Evolutionary conservation across 2,797 vertebrate genomes (phyloP).

Genomic region (Tiaroga cobitis): DNA sequence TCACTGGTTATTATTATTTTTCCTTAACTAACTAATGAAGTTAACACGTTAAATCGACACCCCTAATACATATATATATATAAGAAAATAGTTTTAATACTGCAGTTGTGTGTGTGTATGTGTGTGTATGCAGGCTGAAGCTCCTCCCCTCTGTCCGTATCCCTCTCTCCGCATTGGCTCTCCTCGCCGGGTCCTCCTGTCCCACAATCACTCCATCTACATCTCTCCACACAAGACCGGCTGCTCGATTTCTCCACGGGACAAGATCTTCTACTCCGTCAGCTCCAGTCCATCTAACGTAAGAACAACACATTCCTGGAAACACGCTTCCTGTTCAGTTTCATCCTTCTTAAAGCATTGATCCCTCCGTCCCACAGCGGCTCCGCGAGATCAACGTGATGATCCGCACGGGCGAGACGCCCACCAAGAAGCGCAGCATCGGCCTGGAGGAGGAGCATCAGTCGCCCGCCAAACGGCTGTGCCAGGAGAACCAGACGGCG

Average conservation of each 20-base stretch:
- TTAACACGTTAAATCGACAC: too few species aligned
- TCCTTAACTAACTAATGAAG: too few species aligned
- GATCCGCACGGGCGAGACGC: constrained; percentile 91
- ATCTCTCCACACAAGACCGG: constrained; percentile 89
- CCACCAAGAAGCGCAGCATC: constrained; percentile 89
- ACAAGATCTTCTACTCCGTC: constrained; percentile 92
- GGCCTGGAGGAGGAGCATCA: constrained; percentile 84
- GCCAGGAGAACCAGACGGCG: constrained; percentile 88
- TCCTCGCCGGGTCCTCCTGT: constrained; percentile 89
- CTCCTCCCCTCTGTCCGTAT: constrained; percentile 87
- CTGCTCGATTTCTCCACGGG: constrained; percentile 75
- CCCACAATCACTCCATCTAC: constrained; percentile 89
- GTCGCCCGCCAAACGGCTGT: constrained; percentile 88
- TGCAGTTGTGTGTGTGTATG: too few species aligned
- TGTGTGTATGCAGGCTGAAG: constrained; percentile 74
- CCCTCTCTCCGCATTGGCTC: constrained; percentile 83
- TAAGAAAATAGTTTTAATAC: too few species aligned
- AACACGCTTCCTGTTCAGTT: not conserved
- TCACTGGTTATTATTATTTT: too few species aligned
- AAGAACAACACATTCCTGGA: constrained; percentile 57
- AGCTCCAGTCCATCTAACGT: constrained; percentile 92
- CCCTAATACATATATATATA: too few species aligned
- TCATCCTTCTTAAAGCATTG: not conserved
- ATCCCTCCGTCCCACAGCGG: constrained; percentile 71
- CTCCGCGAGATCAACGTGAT: constrained; percentile 95